Evolutionary conservation across 2,888 invertebrate genomes (phyloP), one percentile per base, ranked within the genome.

Genomic region (Troides helena): DNA sequence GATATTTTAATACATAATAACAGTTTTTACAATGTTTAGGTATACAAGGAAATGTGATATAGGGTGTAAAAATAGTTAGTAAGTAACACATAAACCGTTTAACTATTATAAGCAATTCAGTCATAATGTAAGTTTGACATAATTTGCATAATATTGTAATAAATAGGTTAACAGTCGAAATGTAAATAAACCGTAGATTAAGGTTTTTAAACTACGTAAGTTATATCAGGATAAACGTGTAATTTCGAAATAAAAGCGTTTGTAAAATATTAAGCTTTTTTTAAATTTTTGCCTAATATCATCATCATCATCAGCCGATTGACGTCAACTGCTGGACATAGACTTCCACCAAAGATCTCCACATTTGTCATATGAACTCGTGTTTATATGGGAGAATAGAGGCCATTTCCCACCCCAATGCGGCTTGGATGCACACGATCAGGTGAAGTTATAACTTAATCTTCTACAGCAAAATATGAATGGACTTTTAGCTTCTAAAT

Each of bases 141-240:
- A 82, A 65, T 18, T 17, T 59, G 36, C 80, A 72, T 83, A 30
- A 83, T 85, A 84, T 83, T 86, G 84, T 88, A 87, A 84, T 78
- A 86, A 83, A 79, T 86, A 86, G 79, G 76, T 75, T 77, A 81
- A 80, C 81, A 80, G 85, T 80, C 81, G 81, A 74, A 73, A 39
- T 92, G 92, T 92, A 91, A 79, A 92, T 91, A 46, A 46, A 46
- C 87, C 89, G 86, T 88, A 86, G 84, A 71, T 68, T 92, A 92
- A 90, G 89, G 84, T 92, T 92, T 92, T 92, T 92, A 90, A 92
- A 89, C 86, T 92, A 89, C 90, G 87, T 92, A 91, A 90, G 89
- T 85, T 74, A 85, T 85, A 85, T 87, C 87, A 83, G 80, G 77
- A 81, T 87, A 86, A 86, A 85, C 63, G 18, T 67, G 67, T 87